Evolutionary conservation across 2,888 invertebrate genomes (phyloP).

Genomic region (Ferdinandea cuprea): DNA sequence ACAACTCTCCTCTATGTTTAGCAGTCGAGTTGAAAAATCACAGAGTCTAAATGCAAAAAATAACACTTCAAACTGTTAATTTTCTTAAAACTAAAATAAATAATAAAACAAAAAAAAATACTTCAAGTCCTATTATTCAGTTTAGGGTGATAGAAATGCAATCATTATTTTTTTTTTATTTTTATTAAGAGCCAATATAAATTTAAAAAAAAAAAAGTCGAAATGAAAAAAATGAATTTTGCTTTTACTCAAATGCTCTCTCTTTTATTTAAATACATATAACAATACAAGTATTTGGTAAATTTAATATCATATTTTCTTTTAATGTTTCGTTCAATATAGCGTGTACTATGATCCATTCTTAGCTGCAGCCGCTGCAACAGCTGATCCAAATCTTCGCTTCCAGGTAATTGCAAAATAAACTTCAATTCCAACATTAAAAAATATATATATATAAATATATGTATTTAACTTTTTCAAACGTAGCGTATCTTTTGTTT

Average conservation of each 20-base stretch:
- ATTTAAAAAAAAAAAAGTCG: slow-evolving; percentile 7
- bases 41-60: no score
- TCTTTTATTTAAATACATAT: slow-evolving; percentile 12
- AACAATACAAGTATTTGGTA: not conserved
- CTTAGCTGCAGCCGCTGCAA: slow-evolving; percentile 93
- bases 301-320: slow-evolving; percentile 31
- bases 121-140: not conserved
- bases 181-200: slow-evolving; percentile 19
- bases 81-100: no score
- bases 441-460: slow-evolving; percentile 19
- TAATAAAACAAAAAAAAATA: not conserved
- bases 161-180: slow-evolving; percentile 47
- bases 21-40: no score
- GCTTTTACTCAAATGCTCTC: slow-evolving; percentile 59
- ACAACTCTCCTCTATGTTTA: no score
- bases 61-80: no score
- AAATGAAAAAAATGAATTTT: slow-evolving; percentile 65
- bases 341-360: slow-evolving; percentile 98
- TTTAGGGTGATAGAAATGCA: slow-evolving; percentile 65
- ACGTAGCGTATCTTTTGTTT: slow-evolving; percentile 57
- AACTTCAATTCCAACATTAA: slow-evolving; percentile 36
- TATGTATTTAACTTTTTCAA: slow-evolving; percentile 10
- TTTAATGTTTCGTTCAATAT: slow-evolving; percentile 74
- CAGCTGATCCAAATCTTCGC: slow-evolving; percentile 93
- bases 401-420: slow-evolving; percentile 88